Evolutionary conservation across 2,888 invertebrate species (phyloP), one percentile per base, ranked within the genome.

Genomic region (Leptinotarsa tumamoca): DNA sequence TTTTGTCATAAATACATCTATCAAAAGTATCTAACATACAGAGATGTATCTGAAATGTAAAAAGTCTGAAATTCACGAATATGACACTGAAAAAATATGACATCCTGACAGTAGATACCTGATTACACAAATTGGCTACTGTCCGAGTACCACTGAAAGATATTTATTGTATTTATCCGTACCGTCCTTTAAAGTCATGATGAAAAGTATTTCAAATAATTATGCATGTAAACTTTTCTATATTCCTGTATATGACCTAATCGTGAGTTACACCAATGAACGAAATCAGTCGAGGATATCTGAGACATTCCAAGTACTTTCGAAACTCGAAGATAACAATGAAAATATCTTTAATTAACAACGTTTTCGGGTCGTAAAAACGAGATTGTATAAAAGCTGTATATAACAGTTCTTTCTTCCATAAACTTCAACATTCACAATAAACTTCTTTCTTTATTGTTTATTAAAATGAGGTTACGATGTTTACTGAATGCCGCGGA

Each of bases 391-490:
- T 80, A 73, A 78, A 80, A 76, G 78, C 77, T 72, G 74, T 73
- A 76, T 77, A 78, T 78, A 80, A 80, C 75, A 76, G 71, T 77
- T 75, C 70, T 78, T 78, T 77, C 78, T 75, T 76, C 80, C 77
- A 78, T 80, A 80, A 80, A 80, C 80, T 73, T 80, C 78, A 73
- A 74, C 72, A 66, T 75, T 69, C 66, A 78, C 77, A 80, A 78
- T 80, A 80, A 80, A 80, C 74, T 76, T 73, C 71, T 69, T 76
- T 78, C 69, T 86, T 86, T 86, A 86, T 86, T 86, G 86, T 86
- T 86, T 86, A 86, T 86, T 86, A 85, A 86, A 86, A 86, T 85
- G 85, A 84, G 85, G 85, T 85, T 85, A 85, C 82, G 83, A 83
- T 81, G 82, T 74, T 75, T 71, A 80, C 74, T 76, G 71, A 75